Base-by-base conservation (phyloP, 2,113 vertebrate species). In the Vidua chalybeata region DNA sequence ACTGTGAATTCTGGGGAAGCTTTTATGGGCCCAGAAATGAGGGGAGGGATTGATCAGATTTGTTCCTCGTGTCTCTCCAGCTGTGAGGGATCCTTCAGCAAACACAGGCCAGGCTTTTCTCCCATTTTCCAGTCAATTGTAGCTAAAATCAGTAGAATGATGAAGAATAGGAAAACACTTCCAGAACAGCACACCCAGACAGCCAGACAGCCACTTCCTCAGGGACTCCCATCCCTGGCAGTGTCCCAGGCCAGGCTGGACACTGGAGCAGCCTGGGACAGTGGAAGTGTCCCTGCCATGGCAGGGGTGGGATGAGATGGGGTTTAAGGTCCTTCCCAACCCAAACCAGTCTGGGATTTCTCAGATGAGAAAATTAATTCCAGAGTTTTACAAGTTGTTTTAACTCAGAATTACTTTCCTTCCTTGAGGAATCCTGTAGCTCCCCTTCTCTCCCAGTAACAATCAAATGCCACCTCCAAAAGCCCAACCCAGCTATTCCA, bases 291-390 rank as follows among this genome's bases (percentile, higher is more conserved):
- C 85, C 67, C 75, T 88, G 75, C 49, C 75, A 56, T 17, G 85
- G 41, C 66, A n/a, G 66, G 19, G 20, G 2, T 72, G 76, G 43
- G 1, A 8, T 9, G 30, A 66, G 49, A 0, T 10, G 67, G 1
- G 21, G 0, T 66, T 4, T 37, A 0, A 24, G 1, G 4, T 13
- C 61, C 10, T 2, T 67, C 33, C 43, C 5, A 30, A 24, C 11
- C 39, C 52, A 66, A 66, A 33, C 5, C 43, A 37, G 3, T 4
- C 27, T 39, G 35, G 23, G 27, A 55, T 45, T 73, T 89, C 37
- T 39, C 71, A 33, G 37, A 78, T 21, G 13, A 77, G 39, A 78
- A 54, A 78, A 62, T 22, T 4, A 35, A 51, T 76, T 20, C 5
- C 48, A 43, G 39, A 81, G 31, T 72, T 76, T 79, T 9, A 43